These are phyloP conservation scores for Plodia interpunctella DNA, from an alignment of 1,140 invertebrate species.

Conservation along the genomic window DNA sequence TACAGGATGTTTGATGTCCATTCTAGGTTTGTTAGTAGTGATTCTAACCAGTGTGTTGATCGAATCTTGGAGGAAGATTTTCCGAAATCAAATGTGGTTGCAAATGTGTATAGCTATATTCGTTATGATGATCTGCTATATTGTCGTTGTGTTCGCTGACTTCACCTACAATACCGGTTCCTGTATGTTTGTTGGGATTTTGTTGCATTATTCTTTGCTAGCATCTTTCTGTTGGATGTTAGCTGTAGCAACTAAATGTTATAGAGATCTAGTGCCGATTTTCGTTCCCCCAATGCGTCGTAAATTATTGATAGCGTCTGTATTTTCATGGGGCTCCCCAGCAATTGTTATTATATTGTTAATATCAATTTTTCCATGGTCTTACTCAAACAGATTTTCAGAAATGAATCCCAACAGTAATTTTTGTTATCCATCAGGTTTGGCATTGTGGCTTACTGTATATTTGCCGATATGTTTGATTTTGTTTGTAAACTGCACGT, in stretches of 20 bases:
- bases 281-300: conserved; percentile 65
- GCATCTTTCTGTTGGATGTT: conserved; percentile 77
- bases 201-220: conserved; percentile 69
- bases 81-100: conserved; percentile 75
- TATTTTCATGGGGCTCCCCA: conserved; percentile 67
- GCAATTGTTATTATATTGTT: conserved; percentile 57
- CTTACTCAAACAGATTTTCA: conserved; percentile 56
- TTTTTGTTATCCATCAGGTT: conserved; percentile 71
- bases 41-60: conserved; percentile 65
- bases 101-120: conserved; percentile 67
- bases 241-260: conserved; percentile 69
- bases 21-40: conserved; percentile 64
- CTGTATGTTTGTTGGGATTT: conserved; percentile 63
- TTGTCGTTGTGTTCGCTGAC: conserved; percentile 48
- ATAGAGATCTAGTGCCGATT: conserved; percentile 64
- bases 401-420: conserved; percentile 44
- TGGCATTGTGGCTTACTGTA: conserved; percentile 66
- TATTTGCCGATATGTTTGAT: conserved; percentile 63
- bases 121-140: conserved; percentile 53
- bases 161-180: conserved; percentile 42
- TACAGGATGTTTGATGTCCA: conserved; percentile 63
- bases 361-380: conserved; percentile 47
- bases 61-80: conserved; percentile 68
- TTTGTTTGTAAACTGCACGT: conserved; percentile 63
- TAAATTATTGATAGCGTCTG: conserved; percentile 63